Base-by-base conservation (phyloP, 23 tunicate species). In the Corella eumyota region DNA sequence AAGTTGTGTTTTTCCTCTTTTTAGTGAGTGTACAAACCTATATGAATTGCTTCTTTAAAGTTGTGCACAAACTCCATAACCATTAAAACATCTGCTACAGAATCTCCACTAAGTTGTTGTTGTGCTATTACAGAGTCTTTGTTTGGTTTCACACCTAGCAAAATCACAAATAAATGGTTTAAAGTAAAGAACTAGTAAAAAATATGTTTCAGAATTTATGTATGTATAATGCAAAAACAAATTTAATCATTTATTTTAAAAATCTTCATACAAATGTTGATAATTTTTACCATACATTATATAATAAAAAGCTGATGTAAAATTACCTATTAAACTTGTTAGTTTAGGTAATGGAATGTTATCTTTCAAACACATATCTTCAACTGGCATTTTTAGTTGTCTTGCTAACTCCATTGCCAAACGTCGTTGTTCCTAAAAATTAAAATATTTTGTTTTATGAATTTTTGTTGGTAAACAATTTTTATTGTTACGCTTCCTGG, bases 301-400 rank as follows among this genome's bases (percentile, higher is more conserved):
- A n/a, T n/a, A n/a, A n/a, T n/a, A n/a, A n/a, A n/a, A n/a, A n/a
- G n/a, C n/a, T n/a, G n/a, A n/a, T n/a, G n/a, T n/a, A n/a, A n/a
- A n/a, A n/a, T n/a, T 7, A 75, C 82, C 73, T 75, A 66, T 72
- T 45, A 75, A 58, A 17, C 37, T 34, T 50, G 57, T 28, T 68
- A 75, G 7, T 22, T 45, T 25, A 2, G 82, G 73, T 65, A 75
- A 25, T 0, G 72, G 72, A 30, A 46, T 44, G 28, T 60, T 64
- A 32, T 60, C 54, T 24, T 49, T 77, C 35, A 77, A 49, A 45
- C 67, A 59, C 85, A 77, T 65, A 66, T 85, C 95, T 65, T 85
- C 95, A 27, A 85, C 85, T 23, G 95, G 85, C 85, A 64, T 71
- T 59, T 85, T 85, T 60, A 77, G 35, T 53, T 85, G 80, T 36